Base-by-base conservation (phyloP, 1,140 invertebrate genomes). In the Argopecten irradians region DNA sequence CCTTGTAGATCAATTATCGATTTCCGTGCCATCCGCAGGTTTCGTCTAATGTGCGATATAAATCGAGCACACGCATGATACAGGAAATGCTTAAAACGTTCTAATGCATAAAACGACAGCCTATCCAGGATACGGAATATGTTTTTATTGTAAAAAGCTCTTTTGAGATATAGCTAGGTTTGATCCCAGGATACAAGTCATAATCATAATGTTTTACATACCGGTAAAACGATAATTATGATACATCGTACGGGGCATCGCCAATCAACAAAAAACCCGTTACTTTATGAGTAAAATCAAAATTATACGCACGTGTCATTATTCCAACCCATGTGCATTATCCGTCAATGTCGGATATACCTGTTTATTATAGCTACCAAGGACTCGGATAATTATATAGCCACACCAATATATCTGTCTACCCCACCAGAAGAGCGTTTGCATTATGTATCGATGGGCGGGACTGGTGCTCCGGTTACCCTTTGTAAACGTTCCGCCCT, bases 361-460 rank as follows among this genome's bases (percentile, higher is more conserved):
- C 55, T 7, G 8, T 71, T 71, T 28, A 71, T 71, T 71, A 16
- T 71, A 22, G n/a, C 5, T 28, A 28, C 5, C 55, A 8, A 16
- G 55, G 16, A 71, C 28, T 71, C 55, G 22, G 3, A 7, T 71
- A 71, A 71, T 71, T 71, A 71, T 22, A 71, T 28, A 8, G n/a
- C 28, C 55, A 71, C n/a, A 71, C 55, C 55, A 71, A 71, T 71
- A n/a, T n/a, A 71, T 71, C 55, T 71, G 55, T 28, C 55, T 71
- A 71, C 55, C n/a, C 28, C 22, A 3, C 28, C n/a, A 71, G 55
- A 28, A 71, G 28, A 5, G 2, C 5, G 55, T 71, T 71, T 71
- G 55, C n/a, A 71, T 71, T 16, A 71, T 71, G 55, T 71, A 71
- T 71, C 22, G 55, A n/a, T 28, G 55, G 55, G 55, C 22, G 5